Conservation (phyloP, 2,797 vertebrate species). For the Sebastes reedi region DNA sequence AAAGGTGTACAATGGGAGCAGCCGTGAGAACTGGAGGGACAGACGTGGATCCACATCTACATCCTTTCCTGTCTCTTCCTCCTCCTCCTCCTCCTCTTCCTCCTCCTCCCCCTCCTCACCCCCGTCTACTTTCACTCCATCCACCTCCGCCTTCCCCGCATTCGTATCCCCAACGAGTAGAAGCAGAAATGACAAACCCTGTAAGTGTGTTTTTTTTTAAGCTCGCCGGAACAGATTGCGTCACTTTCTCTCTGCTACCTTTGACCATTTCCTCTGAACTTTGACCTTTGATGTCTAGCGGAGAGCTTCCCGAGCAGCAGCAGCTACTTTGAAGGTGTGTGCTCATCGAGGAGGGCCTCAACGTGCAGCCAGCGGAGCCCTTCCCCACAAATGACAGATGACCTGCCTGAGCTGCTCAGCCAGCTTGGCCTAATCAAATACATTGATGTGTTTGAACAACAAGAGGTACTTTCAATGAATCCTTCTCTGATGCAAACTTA, state of each 20-base stretch:
- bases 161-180: conserved; percentile 57
- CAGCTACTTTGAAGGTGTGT: conserved; percentile 73
- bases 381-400: conserved; percentile 64
- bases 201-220: conserved; percentile 59
- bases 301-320: conserved; percentile 66
- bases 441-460: conserved; percentile 82
- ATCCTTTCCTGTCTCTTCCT: conserved; percentile 49
- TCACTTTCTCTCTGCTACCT: not conserved
- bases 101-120: conserved; percentile 72
- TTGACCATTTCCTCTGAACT: conserved; percentile 7
- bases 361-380: conserved; percentile 75
- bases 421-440: conserved; percentile 85
- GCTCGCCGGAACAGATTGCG: not conserved
- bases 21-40: conserved; percentile 86
- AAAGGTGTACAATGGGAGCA: conserved; percentile 73
- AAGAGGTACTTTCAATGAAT: conserved; percentile 75
- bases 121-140: conserved; percentile 54
- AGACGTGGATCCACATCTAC: conserved; percentile 75
- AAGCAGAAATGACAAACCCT: conserved; percentile 59
- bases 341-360: conserved; percentile 69
- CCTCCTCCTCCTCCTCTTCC: conserved; percentile 51
- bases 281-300: conserved; percentile 51
- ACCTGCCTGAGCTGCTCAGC: conserved; percentile 80
- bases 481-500: not conserved
- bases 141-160: conserved; percentile 62